Evolutionary conservation across 1,140 invertebrate species (phyloP).

Genomic region (Aphaenogaster ashmeadi): DNA sequence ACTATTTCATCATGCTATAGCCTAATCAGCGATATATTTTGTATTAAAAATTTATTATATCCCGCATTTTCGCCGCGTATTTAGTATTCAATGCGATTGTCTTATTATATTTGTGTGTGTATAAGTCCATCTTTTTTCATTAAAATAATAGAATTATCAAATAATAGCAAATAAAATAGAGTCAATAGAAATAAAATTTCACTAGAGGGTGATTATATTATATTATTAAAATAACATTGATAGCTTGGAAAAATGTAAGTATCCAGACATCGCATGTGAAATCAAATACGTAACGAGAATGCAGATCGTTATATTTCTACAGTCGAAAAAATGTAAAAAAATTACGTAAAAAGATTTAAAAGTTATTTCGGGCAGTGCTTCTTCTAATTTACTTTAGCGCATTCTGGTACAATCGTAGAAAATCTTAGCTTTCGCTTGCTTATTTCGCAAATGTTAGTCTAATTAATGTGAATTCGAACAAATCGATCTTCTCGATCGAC

Average conservation of each 20-base stretch:
- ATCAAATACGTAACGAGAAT: slow-evolving; percentile 1
- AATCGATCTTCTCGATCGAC: neutral
- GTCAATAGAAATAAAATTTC: neutral
- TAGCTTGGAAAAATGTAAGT: neutral
- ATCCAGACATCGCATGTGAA: neutral
- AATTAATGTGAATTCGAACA: slow-evolving; percentile 6
- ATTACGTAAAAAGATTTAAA: slow-evolving; percentile 12
- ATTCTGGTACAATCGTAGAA: slow-evolving; percentile 4
- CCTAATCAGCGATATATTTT: slow-evolving; percentile 35
- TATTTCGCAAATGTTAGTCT: slow-evolving; percentile 21
- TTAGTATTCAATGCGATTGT: slow-evolving; percentile 2
- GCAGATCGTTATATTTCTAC: neutral
- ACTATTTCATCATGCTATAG: neutral
- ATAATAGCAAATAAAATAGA: neutral
- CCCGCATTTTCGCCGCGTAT: slow-evolving; percentile 7
- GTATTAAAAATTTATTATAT: neutral
- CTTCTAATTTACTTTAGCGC: slow-evolving; percentile 18
- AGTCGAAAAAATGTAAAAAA: slow-evolving; percentile 11
- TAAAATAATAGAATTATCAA: slow-evolving; percentile 20
- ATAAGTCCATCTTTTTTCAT: neutral
- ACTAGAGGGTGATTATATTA: slow-evolving; percentile 14
- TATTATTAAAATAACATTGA: slow-evolving; percentile 1
- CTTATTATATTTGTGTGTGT: neutral
- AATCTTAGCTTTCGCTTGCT: slow-evolving; percentile 3
- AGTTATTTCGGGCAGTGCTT: slow-evolving; percentile 9